A percentile compares a stretch with the other conserved stretches of the same genome.
These are phyloP conservation scores for Quadriops clusia DNA, from an alignment of 2,888 invertebrate species.

Conservation along the genomic window DNA sequence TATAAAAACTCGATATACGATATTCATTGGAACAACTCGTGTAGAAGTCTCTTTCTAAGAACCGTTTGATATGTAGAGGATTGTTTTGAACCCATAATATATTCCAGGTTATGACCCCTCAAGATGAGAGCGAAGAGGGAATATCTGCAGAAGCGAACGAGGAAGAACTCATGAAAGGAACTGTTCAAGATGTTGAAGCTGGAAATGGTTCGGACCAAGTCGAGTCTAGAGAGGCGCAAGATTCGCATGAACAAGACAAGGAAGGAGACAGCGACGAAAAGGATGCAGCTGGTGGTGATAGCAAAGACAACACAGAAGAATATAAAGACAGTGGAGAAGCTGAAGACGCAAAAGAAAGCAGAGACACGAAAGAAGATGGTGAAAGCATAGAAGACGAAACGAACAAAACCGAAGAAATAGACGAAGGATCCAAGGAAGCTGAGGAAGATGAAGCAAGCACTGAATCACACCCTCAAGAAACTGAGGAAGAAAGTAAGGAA, in stretches of 20 bases:
- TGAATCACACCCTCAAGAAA: slow-evolving; percentile 23
- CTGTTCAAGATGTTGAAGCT: too few species aligned
- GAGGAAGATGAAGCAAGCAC: slow-evolving; percentile 15
- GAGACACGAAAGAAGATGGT: slow-evolving; percentile 19
- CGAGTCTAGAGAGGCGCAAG: slow-evolving; percentile 7
- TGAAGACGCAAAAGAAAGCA: slow-evolving; percentile 24
- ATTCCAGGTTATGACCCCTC: too few species aligned
- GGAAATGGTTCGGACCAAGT: too few species aligned
- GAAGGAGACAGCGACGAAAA: slow-evolving; percentile 12
- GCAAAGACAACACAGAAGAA: neutral
- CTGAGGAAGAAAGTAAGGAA: slow-evolving; percentile 29
- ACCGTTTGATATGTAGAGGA: too few species aligned
- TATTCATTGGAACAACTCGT: too few species aligned
- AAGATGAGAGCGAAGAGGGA: slow-evolving; percentile 15
- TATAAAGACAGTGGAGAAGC: slow-evolving; percentile 22
- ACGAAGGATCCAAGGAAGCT: slow-evolving; percentile 28
- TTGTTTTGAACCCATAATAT: too few species aligned
- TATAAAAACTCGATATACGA: too few species aligned
- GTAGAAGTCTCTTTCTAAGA: too few species aligned
- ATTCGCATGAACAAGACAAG: slow-evolving; percentile 10
- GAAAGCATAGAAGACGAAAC: slow-evolving; percentile 33
- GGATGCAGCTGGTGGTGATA: slow-evolving; percentile 27
- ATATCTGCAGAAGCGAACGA: slow-evolving; percentile 20
- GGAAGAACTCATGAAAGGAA: too few species aligned
- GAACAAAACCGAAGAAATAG: slow-evolving; percentile 13